A percentile compares a stretch with the other conserved stretches of the same genome.
These are phyloP conservation scores for Loxodonta africana DNA, from an alignment of 2,113 vertebrate species.

Conservation along the genomic window DNA sequence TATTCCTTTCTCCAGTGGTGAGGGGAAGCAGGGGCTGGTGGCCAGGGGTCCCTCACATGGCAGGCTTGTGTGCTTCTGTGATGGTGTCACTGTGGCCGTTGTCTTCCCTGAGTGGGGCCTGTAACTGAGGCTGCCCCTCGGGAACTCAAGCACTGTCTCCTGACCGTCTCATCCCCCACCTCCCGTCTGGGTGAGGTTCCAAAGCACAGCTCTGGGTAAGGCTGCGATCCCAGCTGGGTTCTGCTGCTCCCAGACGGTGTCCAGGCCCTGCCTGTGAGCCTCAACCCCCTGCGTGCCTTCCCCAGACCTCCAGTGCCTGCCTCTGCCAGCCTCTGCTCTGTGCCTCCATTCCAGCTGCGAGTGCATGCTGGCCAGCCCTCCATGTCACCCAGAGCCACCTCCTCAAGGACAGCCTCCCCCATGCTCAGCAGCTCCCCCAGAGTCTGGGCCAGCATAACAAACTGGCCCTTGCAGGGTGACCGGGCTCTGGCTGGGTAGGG, in stretches of 20 bases:
- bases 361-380: background rate
- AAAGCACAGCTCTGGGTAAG: background rate
- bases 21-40: background rate
- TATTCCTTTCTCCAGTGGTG: background rate
- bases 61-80: background rate
- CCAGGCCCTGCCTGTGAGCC: background rate
- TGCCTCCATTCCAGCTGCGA: background rate
- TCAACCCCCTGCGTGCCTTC: background rate
- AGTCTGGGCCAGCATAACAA: background rate
- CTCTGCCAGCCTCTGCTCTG: background rate
- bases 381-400: background rate
- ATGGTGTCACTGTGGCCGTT: background rate
- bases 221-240: background rate
- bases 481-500: background rate
- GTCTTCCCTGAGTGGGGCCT: background rate
- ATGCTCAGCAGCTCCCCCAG: rapidly evolving
- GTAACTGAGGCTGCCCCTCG: background rate
- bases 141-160: rapidly evolving
- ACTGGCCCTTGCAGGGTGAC: background rate
- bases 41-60: background rate
- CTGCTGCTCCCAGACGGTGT: background rate
- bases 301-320: background rate
- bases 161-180: background rate
- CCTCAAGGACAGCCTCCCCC: background rate
- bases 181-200: background rate